Evolutionary conservation across 1,140 invertebrate genomes (phyloP).

Genomic region (Dendrolimus punctatus): DNA sequence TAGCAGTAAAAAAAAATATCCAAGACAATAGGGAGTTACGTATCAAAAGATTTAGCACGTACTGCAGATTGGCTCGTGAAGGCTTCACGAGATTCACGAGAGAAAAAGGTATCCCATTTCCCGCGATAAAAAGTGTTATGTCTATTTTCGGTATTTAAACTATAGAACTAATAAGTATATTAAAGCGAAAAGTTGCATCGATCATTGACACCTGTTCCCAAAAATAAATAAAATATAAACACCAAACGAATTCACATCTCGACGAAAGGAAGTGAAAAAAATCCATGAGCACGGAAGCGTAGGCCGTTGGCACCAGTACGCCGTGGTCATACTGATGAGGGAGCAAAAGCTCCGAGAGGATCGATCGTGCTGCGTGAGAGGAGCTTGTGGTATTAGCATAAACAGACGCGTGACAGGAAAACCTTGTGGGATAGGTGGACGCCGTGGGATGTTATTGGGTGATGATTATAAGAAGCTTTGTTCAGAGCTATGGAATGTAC

Average conservation of each 20-base stretch:
- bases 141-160: no score
- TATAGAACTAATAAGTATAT: no score
- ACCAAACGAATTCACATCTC: conserved; percentile 15
- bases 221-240: conserved; percentile 1
- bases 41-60: no score
- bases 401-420: conserved; percentile 6
- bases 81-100: no score
- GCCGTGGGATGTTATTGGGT: not conserved
- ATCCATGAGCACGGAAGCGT: conserved; percentile 34
- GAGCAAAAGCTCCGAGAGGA: conserved; percentile 14
- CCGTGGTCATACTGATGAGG: conserved; percentile 36
- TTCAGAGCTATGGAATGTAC: no score
- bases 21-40: no score
- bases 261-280: conserved; percentile 42
- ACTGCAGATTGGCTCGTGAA: no score
- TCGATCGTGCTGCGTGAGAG: conserved; percentile 20
- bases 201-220: not conserved
- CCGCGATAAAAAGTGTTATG: no score
- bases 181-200: not conserved
- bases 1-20: no score
- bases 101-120: no score
- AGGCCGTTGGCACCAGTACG: conserved; percentile 38
- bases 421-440: conserved; percentile 8
- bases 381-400: conserved; percentile 17
- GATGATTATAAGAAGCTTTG: no score